Evolutionary conservation across 2,113 vertebrate species (phyloP).

Genomic region (Dipodomys spectabilis): DNA sequence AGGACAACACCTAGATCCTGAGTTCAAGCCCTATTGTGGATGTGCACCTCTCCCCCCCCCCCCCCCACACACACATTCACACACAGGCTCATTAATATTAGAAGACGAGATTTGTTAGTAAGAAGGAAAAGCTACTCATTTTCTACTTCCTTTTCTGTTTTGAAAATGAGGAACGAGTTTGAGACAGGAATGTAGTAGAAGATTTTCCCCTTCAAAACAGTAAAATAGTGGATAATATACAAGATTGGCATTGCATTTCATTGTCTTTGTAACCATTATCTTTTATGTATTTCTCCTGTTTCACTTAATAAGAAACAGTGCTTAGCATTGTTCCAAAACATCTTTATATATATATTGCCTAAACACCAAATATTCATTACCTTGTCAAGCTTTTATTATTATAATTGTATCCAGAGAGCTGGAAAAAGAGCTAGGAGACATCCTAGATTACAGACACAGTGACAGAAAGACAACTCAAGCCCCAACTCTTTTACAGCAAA

Average conservation of each 20-base stretch:
- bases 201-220: constrained; percentile 26
- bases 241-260: background rate
- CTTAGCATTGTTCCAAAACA: background rate
- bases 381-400: background rate
- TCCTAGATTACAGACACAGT: background rate
- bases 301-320: background rate
- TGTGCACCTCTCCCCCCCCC: no score
- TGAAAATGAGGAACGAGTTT: background rate
- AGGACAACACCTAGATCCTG: no score
- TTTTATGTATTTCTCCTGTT: background rate
- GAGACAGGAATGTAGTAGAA: background rate
- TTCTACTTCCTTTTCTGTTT: background rate
- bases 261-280: background rate
- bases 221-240: background rate
- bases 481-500: background rate
- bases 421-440: background rate
- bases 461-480: background rate
- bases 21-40: no score
- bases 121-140: background rate
- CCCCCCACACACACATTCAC: no score
- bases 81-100: background rate
- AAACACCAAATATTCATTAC: background rate
- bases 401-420: background rate
- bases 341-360: background rate
- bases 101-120: background rate